Evolutionary conservation across 2,888 invertebrate genomes (phyloP), one percentile per base, ranked within the genome.

Genomic region (Limnephilus marmoratus): DNA sequence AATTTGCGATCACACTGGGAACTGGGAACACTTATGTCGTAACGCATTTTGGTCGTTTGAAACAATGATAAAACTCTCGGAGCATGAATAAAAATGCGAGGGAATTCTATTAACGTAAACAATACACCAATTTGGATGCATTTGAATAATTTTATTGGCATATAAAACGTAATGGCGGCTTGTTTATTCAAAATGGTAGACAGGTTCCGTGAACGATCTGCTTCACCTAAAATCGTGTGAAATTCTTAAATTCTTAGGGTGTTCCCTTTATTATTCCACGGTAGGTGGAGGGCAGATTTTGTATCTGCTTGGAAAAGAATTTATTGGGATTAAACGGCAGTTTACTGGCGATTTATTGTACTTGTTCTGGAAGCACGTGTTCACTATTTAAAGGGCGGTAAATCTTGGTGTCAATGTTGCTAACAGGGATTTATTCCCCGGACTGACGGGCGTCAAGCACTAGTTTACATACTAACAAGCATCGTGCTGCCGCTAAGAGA

Each of bases 111-210:
- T 49, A 87, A 91, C 90, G 89, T 53, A 92, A 85, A 92, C 92
- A 92, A 92, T 92, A 89, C 90, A 91, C 90, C 90, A 91, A 92
- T 92, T 92, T 92, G 90, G 91, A 83, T 89, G 92, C 91, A 92
- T 92, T 92, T 92, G 92, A 92, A 92, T 92, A 92, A 92, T 92
- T 91, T 92, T 92, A 92, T 90, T 85, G 88, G 80, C 87, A 15
- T 87, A 92, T 92, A 92, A 90, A 92, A 87, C 29, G 53, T 90
- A 92, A 92, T 81, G 90, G 68, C 92, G 88, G 87, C 83, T 29
- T 91, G 91, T 88, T 91, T 89, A 89, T 91, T 89, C 88, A 91
- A 91, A 91, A 87, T 87, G 68, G 87, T 81, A 81, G 80, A 81
- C 87, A 53, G 31, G 45, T 53, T 86, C 24, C n/a, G 86, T 53